Base-by-base conservation (phyloP, 2,113 vertebrate genomes). In the Cephalopterus ornatus region DNA sequence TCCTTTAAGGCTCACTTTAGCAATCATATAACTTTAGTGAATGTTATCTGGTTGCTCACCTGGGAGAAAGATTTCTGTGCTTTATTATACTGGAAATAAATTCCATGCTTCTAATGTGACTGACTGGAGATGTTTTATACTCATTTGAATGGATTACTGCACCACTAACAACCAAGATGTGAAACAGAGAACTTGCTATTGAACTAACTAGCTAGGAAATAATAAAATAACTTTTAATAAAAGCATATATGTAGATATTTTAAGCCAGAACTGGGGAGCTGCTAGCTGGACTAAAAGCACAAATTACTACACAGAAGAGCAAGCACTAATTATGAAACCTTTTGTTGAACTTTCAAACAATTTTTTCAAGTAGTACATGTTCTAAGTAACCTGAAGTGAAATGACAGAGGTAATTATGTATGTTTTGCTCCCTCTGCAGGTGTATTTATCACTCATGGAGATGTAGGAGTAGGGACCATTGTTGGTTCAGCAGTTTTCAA, bases 401-500 rank as follows among this genome's bases (percentile, higher is more conserved):
- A 33, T 27, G 5, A 44, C 28, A 59, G 61, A 67, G 26, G 27
- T 92, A 75, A 44, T 91, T 63, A 84, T 27, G 37, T 9, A 3
- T 33, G 5, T 35, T 72, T 79, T 84, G 8, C 46, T 95, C 37
- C 42, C 27, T 93, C 56, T 97, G 24, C 97, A 99, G 99, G 99
- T 86, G 99, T 99, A 85, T 99, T 99, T 97, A 99, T 99, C 97
- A 99, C 99, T 96, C 99, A 99, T 0, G 99, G 99, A 22, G 99
- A 99, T 62, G 99, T 99, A 26, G 99, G 99, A 66, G 99, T 99
- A 49, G 99, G 99, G 27, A 99, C 99, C 94, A 99, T 99, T 77
- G 99, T 99, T 5, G 99, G 99, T 85, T 99, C 99, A 16, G 99
- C 99, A 1, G 99, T 99, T 94, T 99, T 99, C 98, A 99, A 99